Percentiles rank a stretch among this genome's conserved stretches.
These are phyloP conservation scores for Magallana angulata DNA, from an alignment of 1,140 invertebrate species.

Conservation along the genomic window DNA sequence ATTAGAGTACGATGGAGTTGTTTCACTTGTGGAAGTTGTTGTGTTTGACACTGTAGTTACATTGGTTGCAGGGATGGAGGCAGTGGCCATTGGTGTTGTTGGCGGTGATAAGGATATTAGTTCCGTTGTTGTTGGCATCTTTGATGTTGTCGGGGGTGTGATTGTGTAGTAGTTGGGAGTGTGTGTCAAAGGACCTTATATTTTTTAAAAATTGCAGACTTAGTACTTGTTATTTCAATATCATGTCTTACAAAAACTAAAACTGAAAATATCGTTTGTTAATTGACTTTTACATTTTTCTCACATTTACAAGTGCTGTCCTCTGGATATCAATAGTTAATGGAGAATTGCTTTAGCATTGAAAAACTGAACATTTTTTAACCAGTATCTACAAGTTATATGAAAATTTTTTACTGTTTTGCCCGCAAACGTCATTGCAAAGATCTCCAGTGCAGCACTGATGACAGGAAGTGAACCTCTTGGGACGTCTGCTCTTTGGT, in stretches of 20 bases:
- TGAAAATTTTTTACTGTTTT: not conserved
- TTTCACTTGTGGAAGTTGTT: not conserved
- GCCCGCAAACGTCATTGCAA: not conserved
- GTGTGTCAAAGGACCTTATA: not conserved
- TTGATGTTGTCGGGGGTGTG: not conserved
- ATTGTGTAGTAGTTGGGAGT: not conserved
- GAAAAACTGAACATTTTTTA: no score
- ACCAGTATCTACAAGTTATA: no score
- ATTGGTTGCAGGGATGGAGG: not conserved
- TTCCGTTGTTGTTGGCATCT: not conserved
- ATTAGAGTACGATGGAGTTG: not conserved
- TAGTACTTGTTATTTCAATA: no score
- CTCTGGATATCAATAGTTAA: no score
- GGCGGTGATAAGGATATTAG: not conserved
- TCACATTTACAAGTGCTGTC: no score
- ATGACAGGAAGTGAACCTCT: constrained; percentile 1
- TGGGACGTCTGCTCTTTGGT: not conserved
- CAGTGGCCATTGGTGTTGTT: not conserved
- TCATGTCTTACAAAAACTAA: no score
- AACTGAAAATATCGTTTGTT: no score
- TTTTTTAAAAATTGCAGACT: no score
- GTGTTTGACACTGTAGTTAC: not conserved
- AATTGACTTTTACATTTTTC: no score
- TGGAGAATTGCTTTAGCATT: no score
- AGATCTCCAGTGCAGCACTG: constrained; percentile 4